Percentiles rank a stretch among this genome's conserved stretches.
These are phyloP conservation scores for Capitella teleta DNA, from an alignment of 1,140 invertebrate species.

Conservation along the genomic window DNA sequence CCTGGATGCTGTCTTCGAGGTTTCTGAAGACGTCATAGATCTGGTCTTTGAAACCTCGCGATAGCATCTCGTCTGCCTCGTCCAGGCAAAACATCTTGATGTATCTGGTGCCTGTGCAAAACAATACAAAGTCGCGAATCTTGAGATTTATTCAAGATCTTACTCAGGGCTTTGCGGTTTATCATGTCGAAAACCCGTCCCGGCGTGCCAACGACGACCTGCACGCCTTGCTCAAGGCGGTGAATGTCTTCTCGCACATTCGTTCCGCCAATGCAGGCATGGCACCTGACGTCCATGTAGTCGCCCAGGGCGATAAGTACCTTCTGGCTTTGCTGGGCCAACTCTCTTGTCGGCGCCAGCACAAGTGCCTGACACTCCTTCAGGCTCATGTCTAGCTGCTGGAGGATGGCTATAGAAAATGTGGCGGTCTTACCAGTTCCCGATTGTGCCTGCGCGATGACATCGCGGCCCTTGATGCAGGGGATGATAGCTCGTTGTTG, in stretches of 20 bases:
- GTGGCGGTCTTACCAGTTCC: conserved; percentile 97
- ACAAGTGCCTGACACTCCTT: conserved; percentile 90
- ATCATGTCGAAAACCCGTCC: conserved; percentile 99
- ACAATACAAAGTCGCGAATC: too few relatives aligned
- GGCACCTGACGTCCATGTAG: conserved; percentile 91
- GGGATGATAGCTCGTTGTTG: conserved; percentile 98
- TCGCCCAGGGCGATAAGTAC: conserved; percentile 96
- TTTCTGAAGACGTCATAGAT: conserved; percentile 97
- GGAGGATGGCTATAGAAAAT: conserved; percentile 96
- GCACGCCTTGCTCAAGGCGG: conserved; percentile 81
- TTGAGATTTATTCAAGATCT: too few relatives aligned
- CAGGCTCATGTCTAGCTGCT: conserved; percentile 96
- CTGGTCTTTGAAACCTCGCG: conserved; percentile 98
- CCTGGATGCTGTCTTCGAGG: conserved; percentile 77
- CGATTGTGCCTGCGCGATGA: conserved; percentile 90
- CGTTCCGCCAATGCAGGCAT: conserved; percentile 98
- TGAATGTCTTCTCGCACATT: conserved; percentile 93
- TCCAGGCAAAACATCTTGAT: conserved; percentile 98
- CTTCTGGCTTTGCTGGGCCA: conserved; percentile 90
- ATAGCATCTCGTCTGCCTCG: conserved; percentile 99
- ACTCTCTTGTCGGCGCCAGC: conserved; percentile 87
- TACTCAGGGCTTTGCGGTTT: conserved; percentile 72
- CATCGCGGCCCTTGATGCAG: conserved; percentile 78
- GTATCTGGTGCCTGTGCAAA: conserved; percentile 53
- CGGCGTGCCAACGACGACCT: conserved; percentile 97